Percentiles rank a stretch among this genome's conserved stretches.
Conservation (phyloP, 2,888 invertebrate species). For the Diplolepis rosae region DNA sequence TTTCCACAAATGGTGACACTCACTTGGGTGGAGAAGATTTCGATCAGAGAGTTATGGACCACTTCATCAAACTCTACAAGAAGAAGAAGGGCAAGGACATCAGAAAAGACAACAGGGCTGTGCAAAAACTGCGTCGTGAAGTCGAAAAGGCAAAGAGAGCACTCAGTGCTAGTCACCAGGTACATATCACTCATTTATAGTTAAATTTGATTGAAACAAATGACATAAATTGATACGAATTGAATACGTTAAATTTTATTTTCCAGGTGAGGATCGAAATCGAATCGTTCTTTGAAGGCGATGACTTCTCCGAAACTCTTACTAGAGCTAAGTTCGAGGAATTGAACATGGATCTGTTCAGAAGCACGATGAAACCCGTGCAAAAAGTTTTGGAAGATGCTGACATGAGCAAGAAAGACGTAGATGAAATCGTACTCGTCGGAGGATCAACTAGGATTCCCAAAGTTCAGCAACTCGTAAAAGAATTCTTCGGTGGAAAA, state of each 20-base stretch:
- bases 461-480: constrained; percentile 94
- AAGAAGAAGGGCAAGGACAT: constrained; percentile 99
- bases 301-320: constrained; percentile 98
- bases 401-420: constrained; percentile 98
- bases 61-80: constrained; percentile 98
- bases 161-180: constrained; percentile 93
- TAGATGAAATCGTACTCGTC: constrained; percentile 98
- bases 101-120: constrained; percentile 94
- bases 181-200: constrained; percentile 40
- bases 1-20: constrained; percentile 95
- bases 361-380: constrained; percentile 82
- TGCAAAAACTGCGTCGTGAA: constrained; percentile 96
- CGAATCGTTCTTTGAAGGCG: constrained; percentile 98
- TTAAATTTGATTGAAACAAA: constrained; percentile 10
- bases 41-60: constrained; percentile 98
- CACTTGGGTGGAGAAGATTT: constrained; percentile 99
- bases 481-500: constrained; percentile 97
- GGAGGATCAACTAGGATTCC: constrained; percentile 99
- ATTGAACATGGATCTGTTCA: constrained; percentile 87
- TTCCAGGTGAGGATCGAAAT: constrained; percentile 94
- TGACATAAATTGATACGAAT: no score
- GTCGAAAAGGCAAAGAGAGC: constrained; percentile 98
- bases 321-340: constrained; percentile 99
- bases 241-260: no score
- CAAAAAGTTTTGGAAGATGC: constrained; percentile 95